Percentiles rank a stretch among this genome's conserved stretches.
Evolutionary conservation across 2,888 invertebrate genomes (phyloP).

Genomic region (Glyphotaelius pellucidus): DNA sequence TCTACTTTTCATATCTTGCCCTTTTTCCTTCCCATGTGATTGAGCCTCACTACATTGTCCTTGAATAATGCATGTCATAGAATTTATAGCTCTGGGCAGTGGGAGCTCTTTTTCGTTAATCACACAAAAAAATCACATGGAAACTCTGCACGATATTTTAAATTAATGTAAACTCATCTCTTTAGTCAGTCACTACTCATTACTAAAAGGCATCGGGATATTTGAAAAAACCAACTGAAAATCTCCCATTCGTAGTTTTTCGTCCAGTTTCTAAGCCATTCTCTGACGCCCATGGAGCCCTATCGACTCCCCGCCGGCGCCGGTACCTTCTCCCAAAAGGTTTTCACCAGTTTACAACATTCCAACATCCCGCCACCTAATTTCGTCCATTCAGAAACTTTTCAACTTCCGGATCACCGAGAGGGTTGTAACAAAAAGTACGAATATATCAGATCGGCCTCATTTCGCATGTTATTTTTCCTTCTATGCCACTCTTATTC

Average conservation of each 20-base stretch:
- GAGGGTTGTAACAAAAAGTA: conserved; percentile 59
- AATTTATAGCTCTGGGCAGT: too few species aligned
- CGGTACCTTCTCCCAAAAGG: conserved; percentile 11
- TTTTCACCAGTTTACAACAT: conserved; percentile 45
- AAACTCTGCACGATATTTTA: background rate
- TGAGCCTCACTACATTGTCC: too few species aligned
- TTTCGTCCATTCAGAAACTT: conserved; percentile 63
- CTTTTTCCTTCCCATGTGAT: too few species aligned
- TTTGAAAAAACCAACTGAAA: background rate
- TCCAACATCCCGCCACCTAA: conserved; percentile 60
- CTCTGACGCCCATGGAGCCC: background rate
- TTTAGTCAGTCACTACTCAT: background rate
- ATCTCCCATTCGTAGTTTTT: conserved; percentile 25
- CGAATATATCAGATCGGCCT: conserved; percentile 57
- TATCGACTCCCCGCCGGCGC: conserved; percentile 26
- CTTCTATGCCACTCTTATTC: conserved; percentile 16
- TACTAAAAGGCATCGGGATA: background rate
- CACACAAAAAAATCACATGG: too few species aligned
- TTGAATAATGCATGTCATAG: too few species aligned
- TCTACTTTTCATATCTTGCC: too few species aligned
- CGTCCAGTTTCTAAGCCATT: conserved; percentile 25
- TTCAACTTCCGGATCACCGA: conserved; percentile 58
- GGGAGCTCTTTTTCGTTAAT: too few species aligned
- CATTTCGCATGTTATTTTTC: conserved; percentile 56
- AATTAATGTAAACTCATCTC: background rate